phyloP scores from a whole-genome alignment of 2,113 vertebrate genomes.

The Ochotona princeps region DNA sequence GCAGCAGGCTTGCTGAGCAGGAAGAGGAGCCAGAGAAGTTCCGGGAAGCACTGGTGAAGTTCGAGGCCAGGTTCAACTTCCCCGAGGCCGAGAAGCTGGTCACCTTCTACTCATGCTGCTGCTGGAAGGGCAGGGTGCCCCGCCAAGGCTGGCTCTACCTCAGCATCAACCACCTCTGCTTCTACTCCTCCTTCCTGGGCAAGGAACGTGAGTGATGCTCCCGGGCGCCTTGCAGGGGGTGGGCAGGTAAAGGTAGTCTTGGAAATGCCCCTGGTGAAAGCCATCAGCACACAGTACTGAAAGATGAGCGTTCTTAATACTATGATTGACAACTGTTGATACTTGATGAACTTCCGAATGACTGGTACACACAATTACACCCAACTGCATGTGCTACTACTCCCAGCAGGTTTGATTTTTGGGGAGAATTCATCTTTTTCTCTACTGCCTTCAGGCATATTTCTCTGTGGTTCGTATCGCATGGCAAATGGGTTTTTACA shows the following conservation, averaged over 20 bases:
- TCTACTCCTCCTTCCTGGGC: slow-evolving; percentile 98
- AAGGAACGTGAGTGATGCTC: slow-evolving; percentile 92
- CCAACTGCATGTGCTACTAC: not conserved
- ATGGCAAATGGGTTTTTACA: not conserved
- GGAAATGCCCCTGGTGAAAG: fast-evolving
- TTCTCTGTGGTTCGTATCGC: not conserved
- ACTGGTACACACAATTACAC: not conserved
- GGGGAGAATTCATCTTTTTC: not conserved
- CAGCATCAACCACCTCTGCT: slow-evolving; percentile 97
- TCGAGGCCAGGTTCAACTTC: slow-evolving; percentile 94
- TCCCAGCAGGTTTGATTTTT: not conserved
- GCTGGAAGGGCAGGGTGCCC: slow-evolving; percentile 98
- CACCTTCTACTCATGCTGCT: slow-evolving; percentile 96
- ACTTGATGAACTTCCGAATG: not conserved
- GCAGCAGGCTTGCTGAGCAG: slow-evolving; percentile 92
- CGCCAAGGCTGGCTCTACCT: slow-evolving; percentile 98
- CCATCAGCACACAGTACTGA: fast-evolving
- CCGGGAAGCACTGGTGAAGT: slow-evolving; percentile 93
- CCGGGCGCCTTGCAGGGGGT: no score
- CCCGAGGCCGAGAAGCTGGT: slow-evolving; percentile 95
- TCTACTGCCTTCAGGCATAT: not conserved
- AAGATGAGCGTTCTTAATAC: no score
- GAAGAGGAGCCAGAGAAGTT: slow-evolving; percentile 96
- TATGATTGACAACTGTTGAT: not conserved
- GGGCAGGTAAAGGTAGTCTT: not conserved